phyloP scores from a whole-genome alignment of 2,113 vertebrate genomes.

The Mungos mungo region DNA sequence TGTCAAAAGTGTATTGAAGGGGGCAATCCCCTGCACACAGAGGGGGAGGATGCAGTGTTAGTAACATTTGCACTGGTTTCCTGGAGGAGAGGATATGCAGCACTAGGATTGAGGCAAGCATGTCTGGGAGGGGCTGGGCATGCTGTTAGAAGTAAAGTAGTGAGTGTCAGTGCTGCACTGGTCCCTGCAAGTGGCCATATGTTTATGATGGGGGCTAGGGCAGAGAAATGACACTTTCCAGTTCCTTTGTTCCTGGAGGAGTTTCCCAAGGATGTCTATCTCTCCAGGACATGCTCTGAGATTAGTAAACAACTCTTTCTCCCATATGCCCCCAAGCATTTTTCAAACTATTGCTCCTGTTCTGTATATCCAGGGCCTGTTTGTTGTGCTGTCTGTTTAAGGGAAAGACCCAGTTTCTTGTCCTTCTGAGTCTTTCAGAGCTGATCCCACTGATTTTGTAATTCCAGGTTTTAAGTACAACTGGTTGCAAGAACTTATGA shows the following conservation, averaged over 20 bases:
- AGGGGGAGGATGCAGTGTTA: not conserved
- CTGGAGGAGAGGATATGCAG: no score
- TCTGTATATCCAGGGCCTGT: not conserved
- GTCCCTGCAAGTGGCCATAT: no score
- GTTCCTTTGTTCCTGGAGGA: not conserved
- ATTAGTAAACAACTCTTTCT: no score
- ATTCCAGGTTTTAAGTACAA: not conserved
- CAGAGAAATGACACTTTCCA: not conserved
- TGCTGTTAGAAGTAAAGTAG: not conserved
- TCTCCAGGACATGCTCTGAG: not conserved
- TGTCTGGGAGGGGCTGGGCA: not conserved
- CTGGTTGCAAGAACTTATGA: not conserved
- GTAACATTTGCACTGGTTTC: no score
- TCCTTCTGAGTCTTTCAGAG: not conserved
- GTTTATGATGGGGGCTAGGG: not conserved
- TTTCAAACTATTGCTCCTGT: not conserved
- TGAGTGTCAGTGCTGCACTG: no score
- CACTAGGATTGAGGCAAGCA: no score
- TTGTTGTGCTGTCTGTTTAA: not conserved
- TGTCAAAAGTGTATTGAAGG: not conserved
- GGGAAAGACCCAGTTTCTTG: not conserved
- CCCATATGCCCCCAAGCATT: no score
- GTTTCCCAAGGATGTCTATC: not conserved
- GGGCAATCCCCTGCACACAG: not conserved
- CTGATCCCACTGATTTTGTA: not conserved